Evolutionary conservation across 2,888 invertebrate genomes (phyloP), one percentile per base, ranked within the genome.

Genomic region (Brenthis hecate): DNA sequence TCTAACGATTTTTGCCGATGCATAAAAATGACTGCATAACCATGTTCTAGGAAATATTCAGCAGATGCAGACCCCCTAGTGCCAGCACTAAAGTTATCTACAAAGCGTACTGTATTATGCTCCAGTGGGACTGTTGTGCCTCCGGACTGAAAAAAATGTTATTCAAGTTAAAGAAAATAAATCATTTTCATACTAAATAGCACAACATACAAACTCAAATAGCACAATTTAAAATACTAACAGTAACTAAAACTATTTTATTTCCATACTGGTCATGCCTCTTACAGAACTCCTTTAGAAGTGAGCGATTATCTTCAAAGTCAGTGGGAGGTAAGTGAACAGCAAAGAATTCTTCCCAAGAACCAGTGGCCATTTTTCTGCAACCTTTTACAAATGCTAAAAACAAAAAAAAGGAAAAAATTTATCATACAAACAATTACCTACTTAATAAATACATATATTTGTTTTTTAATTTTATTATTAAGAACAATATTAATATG

Each of bases 11-110:
- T 97, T 76, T 95, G 94, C 51, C 99, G 95, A 87, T 98, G 95
- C 94, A 99, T 95, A 91, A 99, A 99, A 82, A 99, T 96, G 65
- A 99, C 99, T 53, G 97, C 96, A 88, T 99, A 99, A 3, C 90
- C 92, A 53, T 91, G 90, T 75, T 96, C 95, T 54, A 99, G 93
- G 90, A 99, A 99, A 85, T 98, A 97, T 94, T 99, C 99, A 0
- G 99, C 96, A 0, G 99, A 99, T 0, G 98, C 95, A 0, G 99
- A 96, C 28, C 99, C 99, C 74, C 99, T 94, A 0, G 97, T 98
- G 57, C 99, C 99, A 19, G 98, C 97, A 86, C 99, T 99, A 89
- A 99, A 99, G 93, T 99, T 99, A 87, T 99, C 99, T 66, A 99
- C 98, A 89, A 98, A 99, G 63, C 99, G 95, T 1, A 99, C 99